Evolutionary conservation across 2,797 vertebrate genomes (phyloP).

Genomic region (Hephaestus fuliginosus): DNA sequence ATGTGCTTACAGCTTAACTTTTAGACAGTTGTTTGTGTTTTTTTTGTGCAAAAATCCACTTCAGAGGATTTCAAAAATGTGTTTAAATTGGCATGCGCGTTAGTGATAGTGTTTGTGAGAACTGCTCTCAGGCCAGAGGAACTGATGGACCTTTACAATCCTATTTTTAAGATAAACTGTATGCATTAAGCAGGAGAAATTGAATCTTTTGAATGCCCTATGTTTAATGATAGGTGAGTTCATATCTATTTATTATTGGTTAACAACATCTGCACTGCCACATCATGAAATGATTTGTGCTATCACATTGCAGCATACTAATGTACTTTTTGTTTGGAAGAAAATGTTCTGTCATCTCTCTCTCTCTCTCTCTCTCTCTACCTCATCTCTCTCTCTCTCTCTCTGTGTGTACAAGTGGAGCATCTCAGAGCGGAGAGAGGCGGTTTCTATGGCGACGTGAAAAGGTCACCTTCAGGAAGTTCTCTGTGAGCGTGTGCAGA

Average conservation of each 20-base stretch:
- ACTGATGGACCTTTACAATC: conserved; percentile 10
- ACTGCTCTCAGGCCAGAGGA: background rate
- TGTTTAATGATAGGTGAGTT: conserved; percentile 10
- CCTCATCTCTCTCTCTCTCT: conserved; percentile 7
- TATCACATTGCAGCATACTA: conserved; percentile 57
- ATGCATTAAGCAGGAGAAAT: conserved; percentile 13
- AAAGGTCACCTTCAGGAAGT: conserved; percentile 92
- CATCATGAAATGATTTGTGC: conserved; percentile 31
- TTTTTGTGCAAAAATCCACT: background rate
- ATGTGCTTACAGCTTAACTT: background rate
- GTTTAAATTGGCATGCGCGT: conserved; percentile 11
- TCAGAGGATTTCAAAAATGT: background rate
- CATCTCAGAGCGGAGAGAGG: conserved; percentile 72
- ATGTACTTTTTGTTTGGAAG: conserved; percentile 61
- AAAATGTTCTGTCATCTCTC: conserved; percentile 67
- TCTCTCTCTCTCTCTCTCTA: conserved; percentile 39
- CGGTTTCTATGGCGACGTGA: conserved; percentile 86
- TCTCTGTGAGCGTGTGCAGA: conserved; percentile 78
- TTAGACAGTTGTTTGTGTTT: background rate
- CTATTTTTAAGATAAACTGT: conserved; percentile 15
- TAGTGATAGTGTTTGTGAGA: background rate
- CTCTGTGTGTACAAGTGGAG: conserved; percentile 61
- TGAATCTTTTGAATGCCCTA: background rate
- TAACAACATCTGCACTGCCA: conserved; percentile 37
- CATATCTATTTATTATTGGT: conserved; percentile 22